Evolutionary conservation across 1,140 invertebrate genomes (phyloP).

Genomic region (Rhopalosiphum maidis): DNA sequence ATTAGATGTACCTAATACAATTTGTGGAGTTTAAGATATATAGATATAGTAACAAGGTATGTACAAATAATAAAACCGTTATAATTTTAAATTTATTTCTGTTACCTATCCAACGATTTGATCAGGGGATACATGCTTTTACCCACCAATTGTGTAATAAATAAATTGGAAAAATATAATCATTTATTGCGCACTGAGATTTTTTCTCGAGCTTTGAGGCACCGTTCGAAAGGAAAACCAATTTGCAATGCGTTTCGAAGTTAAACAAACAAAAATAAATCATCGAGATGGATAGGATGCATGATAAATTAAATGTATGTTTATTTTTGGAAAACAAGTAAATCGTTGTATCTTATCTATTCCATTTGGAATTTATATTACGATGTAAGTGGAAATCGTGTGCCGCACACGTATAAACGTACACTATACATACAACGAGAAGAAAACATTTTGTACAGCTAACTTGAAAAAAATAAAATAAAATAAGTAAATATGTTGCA

Average conservation of each 20-base stretch:
- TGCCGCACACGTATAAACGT: not conserved
- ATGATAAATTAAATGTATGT: conserved; percentile 1
- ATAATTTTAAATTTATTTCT: not conserved
- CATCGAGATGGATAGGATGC: not conserved
- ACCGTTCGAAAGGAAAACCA: not conserved
- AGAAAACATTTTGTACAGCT: not conserved
- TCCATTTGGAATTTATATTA: conserved; percentile 4
- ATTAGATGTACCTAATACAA: too few species aligned
- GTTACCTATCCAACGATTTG: not conserved
- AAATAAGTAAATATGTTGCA: not conserved
- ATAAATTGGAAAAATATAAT: conserved; percentile 12
- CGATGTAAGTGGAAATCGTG: not conserved
- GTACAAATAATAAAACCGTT: not conserved
- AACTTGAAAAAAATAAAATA: not conserved
- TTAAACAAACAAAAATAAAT: conserved; percentile 26
- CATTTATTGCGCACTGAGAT: not conserved
- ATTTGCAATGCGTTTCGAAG: not conserved
- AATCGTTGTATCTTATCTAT: conserved; percentile 18
- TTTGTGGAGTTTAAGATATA: too few species aligned
- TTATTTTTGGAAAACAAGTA: not conserved
- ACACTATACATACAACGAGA: not conserved
- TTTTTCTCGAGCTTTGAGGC: not conserved
- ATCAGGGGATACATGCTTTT: not conserved
- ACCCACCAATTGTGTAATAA: not conserved
- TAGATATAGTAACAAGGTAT: too few species aligned